These are phyloP conservation scores for Procambarus clarkii DNA, from an alignment of 1,140 invertebrate genomes.

Conservation along the genomic window DNA sequence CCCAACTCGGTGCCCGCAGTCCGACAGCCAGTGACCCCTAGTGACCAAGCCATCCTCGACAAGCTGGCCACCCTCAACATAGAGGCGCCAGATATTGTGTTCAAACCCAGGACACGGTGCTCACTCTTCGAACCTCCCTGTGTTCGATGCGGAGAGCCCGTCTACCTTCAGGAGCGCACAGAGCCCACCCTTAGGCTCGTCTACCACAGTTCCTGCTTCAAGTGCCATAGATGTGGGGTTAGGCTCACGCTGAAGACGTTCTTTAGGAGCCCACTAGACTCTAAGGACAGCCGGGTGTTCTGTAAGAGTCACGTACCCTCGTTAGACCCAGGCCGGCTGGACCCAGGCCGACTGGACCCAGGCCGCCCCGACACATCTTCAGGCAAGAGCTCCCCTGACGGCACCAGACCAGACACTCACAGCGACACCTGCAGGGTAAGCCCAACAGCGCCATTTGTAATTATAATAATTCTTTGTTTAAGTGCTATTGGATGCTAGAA, in stretches of 20 bases:
- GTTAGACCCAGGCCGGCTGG: conserved; percentile 63
- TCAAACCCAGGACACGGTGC: conserved; percentile 19
- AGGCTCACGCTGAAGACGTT: conserved; percentile 75
- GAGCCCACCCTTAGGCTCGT: conserved; percentile 73
- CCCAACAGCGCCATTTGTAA: neutral
- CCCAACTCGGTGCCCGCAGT: neutral
- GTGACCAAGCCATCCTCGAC: conserved; percentile 71
- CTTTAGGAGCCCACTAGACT: conserved; percentile 72
- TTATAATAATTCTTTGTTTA: too few species aligned
- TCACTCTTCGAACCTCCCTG: conserved; percentile 74
- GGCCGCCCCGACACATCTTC: conserved; percentile 9
- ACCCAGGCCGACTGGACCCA: conserved; percentile 7
- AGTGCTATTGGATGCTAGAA: too few species aligned
- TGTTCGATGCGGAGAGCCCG: conserved; percentile 74
- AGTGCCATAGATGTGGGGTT: conserved; percentile 74
- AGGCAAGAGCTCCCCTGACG: conserved; percentile 31
- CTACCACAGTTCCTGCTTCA: conserved; percentile 75
- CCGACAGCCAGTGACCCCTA: conserved; percentile 52
- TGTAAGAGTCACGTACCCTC: conserved; percentile 70
- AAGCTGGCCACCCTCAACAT: conserved; percentile 66
- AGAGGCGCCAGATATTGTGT: conserved; percentile 30
- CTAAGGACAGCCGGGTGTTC: conserved; percentile 68
- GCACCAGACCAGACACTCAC: neutral
- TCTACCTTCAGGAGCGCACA: conserved; percentile 74
- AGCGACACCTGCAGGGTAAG: conserved; percentile 28